Percentiles rank a stretch among this genome's conserved stretches.
phyloP scores from a whole-genome alignment of 2,888 invertebrate genomes.

The Cataglyphis cursor region DNA sequence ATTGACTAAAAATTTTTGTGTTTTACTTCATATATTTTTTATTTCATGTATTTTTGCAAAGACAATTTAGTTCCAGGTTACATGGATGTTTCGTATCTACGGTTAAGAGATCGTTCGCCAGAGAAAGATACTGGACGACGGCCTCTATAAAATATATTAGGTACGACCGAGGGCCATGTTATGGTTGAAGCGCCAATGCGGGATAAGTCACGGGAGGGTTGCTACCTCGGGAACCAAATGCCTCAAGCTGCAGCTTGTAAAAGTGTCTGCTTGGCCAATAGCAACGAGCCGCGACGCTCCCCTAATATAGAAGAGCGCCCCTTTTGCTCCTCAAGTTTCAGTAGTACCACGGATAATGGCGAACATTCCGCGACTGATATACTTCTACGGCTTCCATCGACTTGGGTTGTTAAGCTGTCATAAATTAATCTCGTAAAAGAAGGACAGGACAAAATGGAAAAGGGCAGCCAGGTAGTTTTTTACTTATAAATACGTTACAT shows the following conservation, averaged over 20 bases:
- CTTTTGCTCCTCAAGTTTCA: conserved; percentile 56
- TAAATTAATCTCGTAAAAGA: conserved; percentile 82
- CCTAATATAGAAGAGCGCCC: conserved; percentile 50
- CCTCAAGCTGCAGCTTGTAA: conserved; percentile 68
- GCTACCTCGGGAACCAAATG: conserved; percentile 70
- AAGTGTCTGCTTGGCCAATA: conserved; percentile 67
- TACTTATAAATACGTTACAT: conserved; percentile 21
- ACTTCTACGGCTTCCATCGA: conserved; percentile 78
- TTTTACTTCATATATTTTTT: conserved; percentile 14
- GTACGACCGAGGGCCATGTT: conserved; percentile 58
- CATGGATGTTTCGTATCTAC: conserved; percentile 35
- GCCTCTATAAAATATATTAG: conserved; percentile 75
- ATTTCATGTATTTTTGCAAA: conserved; percentile 13
- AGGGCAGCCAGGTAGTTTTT: not conserved
- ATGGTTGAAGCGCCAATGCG: conserved; percentile 66
- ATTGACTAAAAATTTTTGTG: not conserved
- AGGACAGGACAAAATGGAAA: conserved; percentile 35
- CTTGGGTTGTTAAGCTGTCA: conserved; percentile 77
- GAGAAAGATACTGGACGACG: conserved; percentile 70
- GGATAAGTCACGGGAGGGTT: conserved; percentile 64
- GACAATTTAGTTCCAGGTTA: conserved; percentile 22
- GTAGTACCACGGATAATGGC: conserved; percentile 78
- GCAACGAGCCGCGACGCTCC: conserved; percentile 29
- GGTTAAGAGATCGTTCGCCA: conserved; percentile 51
- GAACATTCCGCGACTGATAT: conserved; percentile 76